Percentiles rank a stretch among this genome's conserved stretches.
Conservation (phyloP, 2,797 vertebrate genomes). For the Tokudaia tokunoshimensis region DNA sequence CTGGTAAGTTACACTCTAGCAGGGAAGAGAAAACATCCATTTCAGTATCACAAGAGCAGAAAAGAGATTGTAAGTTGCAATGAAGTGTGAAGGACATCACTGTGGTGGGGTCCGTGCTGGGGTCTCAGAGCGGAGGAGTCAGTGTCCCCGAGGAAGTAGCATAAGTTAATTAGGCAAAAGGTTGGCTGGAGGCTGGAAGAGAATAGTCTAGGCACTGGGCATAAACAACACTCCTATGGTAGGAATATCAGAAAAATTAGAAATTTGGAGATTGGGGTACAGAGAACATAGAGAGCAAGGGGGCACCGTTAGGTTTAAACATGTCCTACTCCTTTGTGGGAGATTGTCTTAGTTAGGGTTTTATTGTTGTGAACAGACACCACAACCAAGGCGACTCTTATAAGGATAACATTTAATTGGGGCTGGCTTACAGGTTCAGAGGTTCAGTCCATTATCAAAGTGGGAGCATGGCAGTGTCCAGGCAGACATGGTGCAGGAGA, state of each 20-base stretch:
- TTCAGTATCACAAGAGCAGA: neutral
- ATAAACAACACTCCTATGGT: neutral
- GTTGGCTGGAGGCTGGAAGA: neutral
- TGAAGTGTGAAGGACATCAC: neutral
- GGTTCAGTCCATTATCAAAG: neutral
- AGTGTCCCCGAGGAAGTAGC: neutral
- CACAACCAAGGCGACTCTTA: neutral
- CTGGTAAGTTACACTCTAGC: neutral
- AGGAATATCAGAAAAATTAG: neutral
- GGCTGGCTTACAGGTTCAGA: neutral
- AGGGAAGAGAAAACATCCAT: neutral
- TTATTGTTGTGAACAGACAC: neutral
- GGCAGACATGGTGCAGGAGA: neutral
- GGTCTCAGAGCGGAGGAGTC: too few species aligned
- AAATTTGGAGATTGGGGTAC: neutral
- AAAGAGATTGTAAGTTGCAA: neutral
- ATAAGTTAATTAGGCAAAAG: neutral
- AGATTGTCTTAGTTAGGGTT: neutral
- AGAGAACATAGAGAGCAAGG: neutral
- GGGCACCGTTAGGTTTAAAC: neutral
- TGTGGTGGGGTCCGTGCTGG: neutral
- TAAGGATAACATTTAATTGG: neutral
- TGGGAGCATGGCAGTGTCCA: neutral
- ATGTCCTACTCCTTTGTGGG: neutral
- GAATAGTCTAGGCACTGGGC: neutral